Evolutionary conservation across 2,797 vertebrate genomes (phyloP).

Genomic region (Carcharodon carcharias): DNA sequence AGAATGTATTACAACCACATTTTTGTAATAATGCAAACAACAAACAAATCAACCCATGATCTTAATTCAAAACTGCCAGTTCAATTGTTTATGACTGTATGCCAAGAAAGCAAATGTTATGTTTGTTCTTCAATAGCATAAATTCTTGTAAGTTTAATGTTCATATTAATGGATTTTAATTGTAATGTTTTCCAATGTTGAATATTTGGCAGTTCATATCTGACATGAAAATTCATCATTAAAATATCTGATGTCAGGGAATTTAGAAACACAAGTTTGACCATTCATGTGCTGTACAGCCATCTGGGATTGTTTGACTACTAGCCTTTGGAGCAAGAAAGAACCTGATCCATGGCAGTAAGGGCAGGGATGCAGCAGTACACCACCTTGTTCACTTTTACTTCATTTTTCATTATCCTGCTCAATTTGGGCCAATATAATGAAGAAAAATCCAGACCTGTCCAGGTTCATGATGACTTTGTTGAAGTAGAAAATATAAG

Average conservation of each 20-base stretch:
- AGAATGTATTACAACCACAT: neutral
- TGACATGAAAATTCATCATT: neutral
- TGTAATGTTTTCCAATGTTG: neutral
- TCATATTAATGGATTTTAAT: neutral
- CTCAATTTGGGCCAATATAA: neutral
- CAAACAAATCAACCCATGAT: neutral
- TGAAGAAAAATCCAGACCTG: neutral
- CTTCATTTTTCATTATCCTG: neutral
- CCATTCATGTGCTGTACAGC: neutral
- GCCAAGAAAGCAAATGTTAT: neutral
- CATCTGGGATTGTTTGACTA: neutral
- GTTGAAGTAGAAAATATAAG: neutral
- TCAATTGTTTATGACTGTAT: neutral
- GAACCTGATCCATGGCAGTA: neutral
- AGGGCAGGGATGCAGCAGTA: neutral
- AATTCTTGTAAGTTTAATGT: neutral
- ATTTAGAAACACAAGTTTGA: neutral
- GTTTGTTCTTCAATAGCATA: neutral
- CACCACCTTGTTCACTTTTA: neutral
- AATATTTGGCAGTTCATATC: neutral
- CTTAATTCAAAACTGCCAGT: neutral
- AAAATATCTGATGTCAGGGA: neutral
- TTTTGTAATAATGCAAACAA: neutral
- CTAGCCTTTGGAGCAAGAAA: neutral
- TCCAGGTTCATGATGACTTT: neutral